Percentiles rank a stretch among this genome's conserved stretches.
These are phyloP conservation scores for Megamerina dolium DNA, from an alignment of 2,888 invertebrate species.

Conservation along the genomic window DNA sequence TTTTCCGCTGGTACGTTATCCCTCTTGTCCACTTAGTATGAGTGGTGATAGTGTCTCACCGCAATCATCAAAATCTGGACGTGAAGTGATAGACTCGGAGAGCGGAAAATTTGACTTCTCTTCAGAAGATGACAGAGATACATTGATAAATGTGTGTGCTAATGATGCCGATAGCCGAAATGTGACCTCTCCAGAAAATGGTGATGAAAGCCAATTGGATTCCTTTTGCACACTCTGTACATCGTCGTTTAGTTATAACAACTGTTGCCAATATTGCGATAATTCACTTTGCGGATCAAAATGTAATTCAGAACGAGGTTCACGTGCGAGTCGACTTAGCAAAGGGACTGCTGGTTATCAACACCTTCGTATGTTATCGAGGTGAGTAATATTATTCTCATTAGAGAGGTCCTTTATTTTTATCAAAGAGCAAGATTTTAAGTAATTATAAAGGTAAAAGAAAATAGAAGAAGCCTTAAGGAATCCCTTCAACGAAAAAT, in stretches of 20 bases:
- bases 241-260: constrained; percentile 48
- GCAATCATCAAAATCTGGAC: constrained; percentile 21
- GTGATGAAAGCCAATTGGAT: constrained; percentile 35
- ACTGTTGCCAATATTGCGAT: constrained; percentile 45
- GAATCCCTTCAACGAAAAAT: too few relatives aligned
- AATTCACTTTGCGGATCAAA: constrained; percentile 46
- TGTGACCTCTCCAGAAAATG: constrained; percentile 12
- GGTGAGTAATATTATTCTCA: constrained; percentile 2
- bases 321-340: constrained; percentile 28
- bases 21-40: constrained; percentile 22
- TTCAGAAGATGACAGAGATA: constrained; percentile 40
- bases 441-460: too few relatives aligned
- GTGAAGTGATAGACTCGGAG: constrained; percentile 28
- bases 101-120: constrained; percentile 41
- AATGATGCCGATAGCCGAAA: constrained; percentile 13
- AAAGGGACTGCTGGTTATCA: neutral
- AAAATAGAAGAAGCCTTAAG: too few relatives aligned
- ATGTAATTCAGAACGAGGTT: constrained; percentile 39
- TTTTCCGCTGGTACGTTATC: constrained; percentile 33
- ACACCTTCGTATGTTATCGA: neutral
- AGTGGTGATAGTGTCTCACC: constrained; percentile 26
- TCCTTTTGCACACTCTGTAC: constrained; percentile 49
- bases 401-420: too few relatives aligned
- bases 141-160: constrained; percentile 18
- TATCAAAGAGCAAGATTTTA: too few relatives aligned